Evolutionary conservation across 2,888 invertebrate species (phyloP).

Genomic region (Papilio demoleus): DNA sequence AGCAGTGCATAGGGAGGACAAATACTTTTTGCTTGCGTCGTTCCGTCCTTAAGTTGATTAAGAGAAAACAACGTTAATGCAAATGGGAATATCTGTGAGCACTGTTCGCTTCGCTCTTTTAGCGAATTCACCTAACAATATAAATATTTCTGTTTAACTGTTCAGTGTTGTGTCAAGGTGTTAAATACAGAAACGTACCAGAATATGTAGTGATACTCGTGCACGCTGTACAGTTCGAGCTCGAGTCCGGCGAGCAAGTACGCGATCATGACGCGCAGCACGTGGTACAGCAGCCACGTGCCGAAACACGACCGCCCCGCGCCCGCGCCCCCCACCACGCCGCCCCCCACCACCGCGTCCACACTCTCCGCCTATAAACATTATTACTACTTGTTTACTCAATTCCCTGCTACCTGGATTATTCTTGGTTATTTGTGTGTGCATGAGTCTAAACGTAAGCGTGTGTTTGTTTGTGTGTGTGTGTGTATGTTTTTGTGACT

Average conservation of each 20-base stretch:
- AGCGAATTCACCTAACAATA: too few relatives aligned
- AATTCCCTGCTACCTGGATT: too few relatives aligned
- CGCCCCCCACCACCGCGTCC: conserved; percentile 85
- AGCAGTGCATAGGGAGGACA: too few relatives aligned
- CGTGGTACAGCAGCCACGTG: conserved; percentile 98
- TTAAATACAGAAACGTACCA: conserved; percentile 83
- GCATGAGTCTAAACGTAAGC: not conserved
- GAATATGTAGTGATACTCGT: conserved; percentile 98
- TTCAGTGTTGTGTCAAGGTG: too few relatives aligned
- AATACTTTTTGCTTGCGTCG: too few relatives aligned
- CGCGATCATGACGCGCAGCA: conserved; percentile 95
- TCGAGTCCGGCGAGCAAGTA: conserved; percentile 97
- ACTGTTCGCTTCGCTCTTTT: too few relatives aligned
- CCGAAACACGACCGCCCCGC: conserved; percentile 89
- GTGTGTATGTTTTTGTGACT: not conserved
- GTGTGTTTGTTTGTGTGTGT: not conserved
- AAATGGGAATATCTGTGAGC: too few relatives aligned
- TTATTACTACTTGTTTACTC: too few relatives aligned
- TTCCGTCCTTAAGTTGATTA: too few relatives aligned
- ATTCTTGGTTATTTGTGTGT: not conserved
- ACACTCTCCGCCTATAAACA: conserved; percentile 94
- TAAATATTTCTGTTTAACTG: too few relatives aligned
- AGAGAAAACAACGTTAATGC: too few relatives aligned
- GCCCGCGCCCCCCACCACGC: conserved; percentile 47
- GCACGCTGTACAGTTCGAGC: conserved; percentile 96